Base-by-base conservation (phyloP, 2,888 invertebrate species). In the Spilarctia lutea region DNA sequence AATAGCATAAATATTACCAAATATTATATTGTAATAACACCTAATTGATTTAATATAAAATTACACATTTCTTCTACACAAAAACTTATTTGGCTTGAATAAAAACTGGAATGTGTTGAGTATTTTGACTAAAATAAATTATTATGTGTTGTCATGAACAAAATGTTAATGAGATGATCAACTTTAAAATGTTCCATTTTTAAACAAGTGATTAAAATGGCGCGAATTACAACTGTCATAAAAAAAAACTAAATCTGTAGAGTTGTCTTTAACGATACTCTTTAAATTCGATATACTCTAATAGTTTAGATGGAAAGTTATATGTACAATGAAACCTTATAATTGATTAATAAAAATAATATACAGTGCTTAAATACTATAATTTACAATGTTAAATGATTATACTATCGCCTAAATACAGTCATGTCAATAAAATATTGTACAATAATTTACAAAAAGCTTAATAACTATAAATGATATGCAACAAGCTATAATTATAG, bases 391-490 rank as follows among this genome's bases (percentile, higher is more conserved):
- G 75, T 88, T 87, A 87, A 87, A 84, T 87, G 90, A 89, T 85
- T 86, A 88, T 75, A 85, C 87, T 92, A 91, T 85, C 81, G 81
- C 84, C 92, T 94, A 94, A 90, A 88, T 92, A 94, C 94, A 94
- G 94, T 93, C 93, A 90, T 89, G 90, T 88, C 87, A 87, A 88
- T 93, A 91, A 82, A 87, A 83, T 94, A 94, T 93, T 90, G 83
- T 96, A 96, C 95, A 96, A 94, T 93, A 94, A 95, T 95, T 94
- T 95, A 95, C 95, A 95, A 89, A 88, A 94, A 94, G 93, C 94
- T 93, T 94, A 48, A 20, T 20, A 92, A 83, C 82, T 91, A 90
- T 91, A 93, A 94, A 94, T 95, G 95, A 95, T 95, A 95, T 95
- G 95, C 95, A 94, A 94, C 85, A 96, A 94, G 95, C 94, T 94